Evolutionary conservation across 2,113 vertebrate genomes (phyloP).

Genomic region (Hippopotamus amphibius): DNA sequence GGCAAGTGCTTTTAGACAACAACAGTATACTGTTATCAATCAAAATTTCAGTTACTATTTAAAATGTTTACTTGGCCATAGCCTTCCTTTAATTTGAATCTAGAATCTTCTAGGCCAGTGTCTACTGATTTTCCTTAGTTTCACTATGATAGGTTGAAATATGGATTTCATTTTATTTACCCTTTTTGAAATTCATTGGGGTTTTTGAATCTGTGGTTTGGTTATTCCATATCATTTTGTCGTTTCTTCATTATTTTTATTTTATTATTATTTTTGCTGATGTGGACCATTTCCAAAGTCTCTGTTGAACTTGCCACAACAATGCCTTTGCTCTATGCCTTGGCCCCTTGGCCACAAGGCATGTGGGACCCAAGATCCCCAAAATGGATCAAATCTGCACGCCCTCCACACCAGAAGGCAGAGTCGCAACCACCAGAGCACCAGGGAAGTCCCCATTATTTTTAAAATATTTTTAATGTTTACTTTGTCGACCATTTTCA

Average conservation of each 20-base stretch:
- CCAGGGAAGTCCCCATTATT: no score
- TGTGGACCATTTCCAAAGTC: no score
- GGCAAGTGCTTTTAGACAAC: background rate
- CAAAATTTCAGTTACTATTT: conserved; percentile 32
- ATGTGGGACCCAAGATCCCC: no score
- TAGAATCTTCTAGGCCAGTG: background rate
- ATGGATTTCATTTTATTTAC: conserved; percentile 15
- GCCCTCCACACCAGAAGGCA: no score
- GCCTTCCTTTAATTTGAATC: conserved; percentile 6
- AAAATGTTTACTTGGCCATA: background rate
- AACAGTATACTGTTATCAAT: background rate
- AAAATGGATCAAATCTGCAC: no score
- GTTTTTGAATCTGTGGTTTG: background rate
- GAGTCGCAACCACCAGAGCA: no score
- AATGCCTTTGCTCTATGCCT: no score
- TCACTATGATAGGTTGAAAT: background rate
- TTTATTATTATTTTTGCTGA: no score
- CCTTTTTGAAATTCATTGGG: background rate
- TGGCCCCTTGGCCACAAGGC: no score
- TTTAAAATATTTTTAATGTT: conserved; percentile 1
- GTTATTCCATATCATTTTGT: background rate
- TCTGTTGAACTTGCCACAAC: no score
- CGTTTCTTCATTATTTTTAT: background rate
- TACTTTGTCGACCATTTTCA: background rate
- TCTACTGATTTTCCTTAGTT: conserved; percentile 32